Evolutionary conservation across 2,113 vertebrate species (phyloP), one percentile per base, ranked within the genome.

Genomic region (Burhinus oedicnemus): DNA sequence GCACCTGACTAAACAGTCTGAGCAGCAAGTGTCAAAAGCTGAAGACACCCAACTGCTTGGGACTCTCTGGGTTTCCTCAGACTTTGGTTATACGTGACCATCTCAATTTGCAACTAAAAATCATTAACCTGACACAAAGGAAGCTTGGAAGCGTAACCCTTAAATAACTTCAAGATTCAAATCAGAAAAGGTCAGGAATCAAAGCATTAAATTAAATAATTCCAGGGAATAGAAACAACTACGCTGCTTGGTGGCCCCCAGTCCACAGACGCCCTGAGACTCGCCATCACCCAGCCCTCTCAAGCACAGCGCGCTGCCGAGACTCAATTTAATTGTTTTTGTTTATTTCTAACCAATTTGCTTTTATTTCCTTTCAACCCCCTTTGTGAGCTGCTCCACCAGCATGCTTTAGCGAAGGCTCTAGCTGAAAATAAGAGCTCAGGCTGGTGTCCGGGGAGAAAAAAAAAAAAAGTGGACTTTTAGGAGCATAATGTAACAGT

Each of bases 201-300:
- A 82, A 79, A 61, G 30, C 8, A 47, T 47, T 62, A 49, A n/a
- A 57, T 55, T 29, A 60, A 69, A 29, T 36, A 26, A 13, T 52
- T 40, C 8, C 38, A 58, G 57, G 51, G 36, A 91, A 62, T 16
- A 36, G 62, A 90, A 92, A 49, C 49, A 80, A 15, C 69, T 32
- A 12, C 0, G 0, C 25, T 84, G 42, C 49, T 29, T 51, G 5
- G 23, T 68, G 29, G 47, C 34, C 29, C 58, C 45, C 0, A 51
- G 1, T 9, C 65, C 58, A 42, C 2, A 70, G 61, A 22, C 2
- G 0, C n/a, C 45, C 47, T 10, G 16, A 19, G 16, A 76, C 40
- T 20, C 12, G 1, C 36, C 38, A 18, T 27, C 83, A 77, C 19
- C 17, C 3, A 20, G 29, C 6, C 9, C 25, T 68, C 30, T 61